Percentiles rank a stretch among this genome's conserved stretches.
Evolutionary conservation across 2,113 vertebrate genomes (phyloP).

Genomic region (Carettochelys insculpta): DNA sequence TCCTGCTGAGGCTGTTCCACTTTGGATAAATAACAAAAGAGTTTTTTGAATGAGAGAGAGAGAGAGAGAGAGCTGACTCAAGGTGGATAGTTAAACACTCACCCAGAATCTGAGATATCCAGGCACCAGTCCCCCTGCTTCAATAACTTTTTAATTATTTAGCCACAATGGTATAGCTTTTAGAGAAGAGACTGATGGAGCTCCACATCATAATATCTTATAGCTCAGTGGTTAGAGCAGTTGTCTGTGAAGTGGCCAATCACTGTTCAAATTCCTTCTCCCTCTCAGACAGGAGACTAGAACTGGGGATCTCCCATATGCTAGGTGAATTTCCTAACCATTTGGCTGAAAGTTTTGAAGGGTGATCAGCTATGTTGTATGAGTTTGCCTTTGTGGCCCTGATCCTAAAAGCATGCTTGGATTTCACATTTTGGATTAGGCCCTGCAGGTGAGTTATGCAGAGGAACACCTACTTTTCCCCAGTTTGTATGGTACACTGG

Average conservation of each 20-base stretch:
- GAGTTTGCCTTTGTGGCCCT: too few relatives aligned
- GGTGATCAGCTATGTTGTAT: too few relatives aligned
- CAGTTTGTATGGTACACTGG: neutral
- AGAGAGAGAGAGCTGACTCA: too few relatives aligned
- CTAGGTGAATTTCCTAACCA: too few relatives aligned
- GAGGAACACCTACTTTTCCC: neutral
- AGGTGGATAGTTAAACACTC: neutral
- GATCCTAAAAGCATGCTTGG: too few relatives aligned
- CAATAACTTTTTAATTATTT: neutral
- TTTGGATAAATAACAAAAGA: too few relatives aligned
- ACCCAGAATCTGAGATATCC: neutral
- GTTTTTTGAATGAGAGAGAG: too few relatives aligned
- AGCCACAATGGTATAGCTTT: neutral
- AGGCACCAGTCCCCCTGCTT: neutral
- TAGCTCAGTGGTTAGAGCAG: neutral
- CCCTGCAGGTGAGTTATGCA: neutral
- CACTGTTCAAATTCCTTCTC: neutral
- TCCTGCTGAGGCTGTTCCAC: too few relatives aligned
- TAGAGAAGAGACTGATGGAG: neutral
- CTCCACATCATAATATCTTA: neutral
- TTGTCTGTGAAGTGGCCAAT: neutral
- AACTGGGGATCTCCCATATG: neutral
- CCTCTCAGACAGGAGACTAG: neutral
- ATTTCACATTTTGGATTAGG: too few relatives aligned
- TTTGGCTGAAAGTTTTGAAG: too few relatives aligned